Base-by-base conservation (phyloP, 2,797 vertebrate species). In the Takifugu rubripes region DNA sequence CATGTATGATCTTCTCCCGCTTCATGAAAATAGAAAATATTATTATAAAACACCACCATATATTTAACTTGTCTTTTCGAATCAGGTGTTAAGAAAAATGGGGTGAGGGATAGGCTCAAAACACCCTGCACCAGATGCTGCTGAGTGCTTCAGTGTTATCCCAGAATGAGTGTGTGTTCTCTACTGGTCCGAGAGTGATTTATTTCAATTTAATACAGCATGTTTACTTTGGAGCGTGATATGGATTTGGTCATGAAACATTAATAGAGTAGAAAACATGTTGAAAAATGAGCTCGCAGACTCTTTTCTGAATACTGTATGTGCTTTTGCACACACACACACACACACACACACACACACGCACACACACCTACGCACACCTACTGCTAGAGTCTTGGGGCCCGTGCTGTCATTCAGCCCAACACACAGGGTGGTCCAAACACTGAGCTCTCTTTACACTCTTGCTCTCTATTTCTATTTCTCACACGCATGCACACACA, bases 351-450 rank as follows among this genome's bases (percentile, higher is more conserved):
- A 21, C 21, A 21, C 73, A 66, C 58, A 21, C 21, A 21, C 21
- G 21, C 21, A 21, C 21, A 21, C 42, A 50, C 64, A 43, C 61
- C 49, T 64, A 65, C 65, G 70, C 72, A 68, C 73, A 66, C 58
- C 54, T 47, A 52, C 61, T 59, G 74, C 58, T 45, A 64, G 68
- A 77, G 82, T 81, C 74, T 75, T 80, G 82, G 87, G 87, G 85
- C 87, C 84, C 81, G 66, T 55, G 78, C 87, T 87, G 85, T 89
- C 87, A 87, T 79, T 89, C 84, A 90, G 84, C 84, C 78, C 78
- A 77, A 83, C 88, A 82, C 76, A 21, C 88, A 91, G 86, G 88
- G 88, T 90, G 88, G 88, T 91, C 88, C 78, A 71, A 87, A 90
- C 88, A 90, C 87, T 90, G 85, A 84, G 81, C 75, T 85, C 85